Evolutionary conservation across 2,888 invertebrate species (phyloP), one percentile per base, ranked within the genome.

Genomic region (Idaea dimidiata): DNA sequence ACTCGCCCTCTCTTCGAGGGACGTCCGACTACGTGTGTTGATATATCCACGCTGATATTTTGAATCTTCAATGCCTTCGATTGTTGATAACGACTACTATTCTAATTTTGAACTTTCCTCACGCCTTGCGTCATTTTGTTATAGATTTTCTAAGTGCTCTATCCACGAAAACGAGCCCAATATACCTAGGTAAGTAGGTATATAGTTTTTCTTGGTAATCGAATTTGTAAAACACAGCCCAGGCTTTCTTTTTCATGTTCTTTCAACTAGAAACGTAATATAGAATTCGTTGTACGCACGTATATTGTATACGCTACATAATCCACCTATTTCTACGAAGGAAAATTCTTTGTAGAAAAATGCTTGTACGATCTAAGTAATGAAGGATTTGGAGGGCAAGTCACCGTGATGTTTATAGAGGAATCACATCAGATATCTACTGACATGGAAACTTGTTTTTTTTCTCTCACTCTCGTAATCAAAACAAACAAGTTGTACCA

Each of bases 21-120:
- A 81, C 83, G n/a, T n/a, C n/a, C n/a, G 82, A 72, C 79, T 82
- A 78, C 76, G 72, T 75, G 68, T 72, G 69, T 76, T 83, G 83
- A 85, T 86, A 83, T 84, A 84, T 86, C 74, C 79, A 69, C 70
- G 69, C 76, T 77, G 82, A 80, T 83, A 82, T 83, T n/a, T 81
- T 78, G 71, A 76, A 76, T 69, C 72, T 70, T 72, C 63, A 74
- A 74, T 71, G 76, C 56, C 57, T 58, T 58, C 31, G 55, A 53
- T 31, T 32, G n/a, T 54, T 54, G 65, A 65, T 67, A 65, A 64
- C 59, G 24, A 43, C 14, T 43, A 7, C 43, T 14, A 10, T 43
- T 8, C 14, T 10, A 43, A 43, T 43, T 43, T 43, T 10, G 10
- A 10, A 43, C 10, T 10, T 43, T 43, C 10, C 43, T 43, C 3